Percentiles rank a stretch among this genome's conserved stretches.
Evolutionary conservation across 2,113 vertebrate species (phyloP).

Genomic region (Megalops atlanticus): DNA sequence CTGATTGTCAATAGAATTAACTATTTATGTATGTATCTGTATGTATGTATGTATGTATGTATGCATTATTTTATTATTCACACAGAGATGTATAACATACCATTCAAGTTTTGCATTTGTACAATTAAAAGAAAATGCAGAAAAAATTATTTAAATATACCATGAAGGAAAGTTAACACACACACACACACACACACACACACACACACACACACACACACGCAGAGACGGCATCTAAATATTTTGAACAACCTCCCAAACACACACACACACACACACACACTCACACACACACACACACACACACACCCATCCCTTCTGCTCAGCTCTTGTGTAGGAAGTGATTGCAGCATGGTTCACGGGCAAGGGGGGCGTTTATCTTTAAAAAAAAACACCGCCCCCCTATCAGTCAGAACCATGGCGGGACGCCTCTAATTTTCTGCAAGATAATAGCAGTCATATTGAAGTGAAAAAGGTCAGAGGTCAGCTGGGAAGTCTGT

Average conservation of each 20-base stretch:
- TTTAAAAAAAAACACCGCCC: slow-evolving; percentile 67
- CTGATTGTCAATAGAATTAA: too few species aligned
- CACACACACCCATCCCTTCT: slow-evolving; percentile 41
- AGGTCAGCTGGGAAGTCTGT: slow-evolving; percentile 68
- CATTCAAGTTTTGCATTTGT: slow-evolving; percentile 41
- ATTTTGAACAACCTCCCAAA: slow-evolving; percentile 36
- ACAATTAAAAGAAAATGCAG: slow-evolving; percentile 27
- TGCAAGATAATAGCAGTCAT: slow-evolving; percentile 78
- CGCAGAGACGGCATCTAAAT: slow-evolving; percentile 29
- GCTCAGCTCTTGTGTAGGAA: slow-evolving; percentile 38
- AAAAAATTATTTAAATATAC: slow-evolving; percentile 12
- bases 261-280: slow-evolving; percentile 21
- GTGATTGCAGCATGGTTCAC: slow-evolving; percentile 61
- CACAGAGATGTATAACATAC: slow-evolving; percentile 41
- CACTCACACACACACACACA: slow-evolving; percentile 6
- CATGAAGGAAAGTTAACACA: slow-evolving; percentile 24
- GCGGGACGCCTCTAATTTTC: slow-evolving; percentile 76
- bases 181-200: slow-evolving; percentile 28
- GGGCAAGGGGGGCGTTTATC: slow-evolving; percentile 64
- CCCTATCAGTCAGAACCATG: slow-evolving; percentile 68
- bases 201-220: slow-evolving; percentile 9
- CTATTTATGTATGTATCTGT: background rate
- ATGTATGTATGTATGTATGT: background rate
- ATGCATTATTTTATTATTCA: slow-evolving; percentile 24
- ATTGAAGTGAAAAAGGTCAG: slow-evolving; percentile 77